Evolutionary conservation across 1,140 invertebrate genomes (phyloP).

Genomic region (Plodia interpunctella): DNA sequence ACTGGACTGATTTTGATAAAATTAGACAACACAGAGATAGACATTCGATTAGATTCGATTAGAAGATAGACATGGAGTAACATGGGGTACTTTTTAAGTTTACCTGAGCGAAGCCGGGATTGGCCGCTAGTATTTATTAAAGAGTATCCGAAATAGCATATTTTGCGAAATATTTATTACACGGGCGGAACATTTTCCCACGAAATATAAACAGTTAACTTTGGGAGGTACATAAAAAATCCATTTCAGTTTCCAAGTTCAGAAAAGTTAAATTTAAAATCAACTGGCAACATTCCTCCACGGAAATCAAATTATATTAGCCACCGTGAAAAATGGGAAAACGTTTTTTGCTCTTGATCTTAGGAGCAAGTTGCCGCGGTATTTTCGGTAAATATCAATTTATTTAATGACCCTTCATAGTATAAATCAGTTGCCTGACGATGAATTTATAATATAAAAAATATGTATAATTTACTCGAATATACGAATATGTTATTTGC

Average conservation of each 20-base stretch:
- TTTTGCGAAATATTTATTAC: slow-evolving; percentile 22
- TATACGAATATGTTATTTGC: too few species aligned
- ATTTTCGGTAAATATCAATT: slow-evolving; percentile 56
- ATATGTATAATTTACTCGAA: too few species aligned
- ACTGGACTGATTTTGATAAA: too few species aligned
- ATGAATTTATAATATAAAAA: too few species aligned
- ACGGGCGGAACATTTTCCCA: slow-evolving; percentile 35
- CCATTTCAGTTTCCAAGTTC: slow-evolving; percentile 54
- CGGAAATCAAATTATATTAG: slow-evolving; percentile 66
- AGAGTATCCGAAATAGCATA: too few species aligned
- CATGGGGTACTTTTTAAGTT: too few species aligned
- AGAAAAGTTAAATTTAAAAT: slow-evolving; percentile 62
- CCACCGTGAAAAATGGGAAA: slow-evolving; percentile 62
- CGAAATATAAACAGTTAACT: slow-evolving; percentile 54
- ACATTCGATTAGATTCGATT: too few species aligned
- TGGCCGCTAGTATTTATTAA: too few species aligned
- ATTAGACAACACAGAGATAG: too few species aligned
- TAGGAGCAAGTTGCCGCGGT: slow-evolving; percentile 45
- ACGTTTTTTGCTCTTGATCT: slow-evolving; percentile 53
- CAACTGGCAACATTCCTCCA: slow-evolving; percentile 52
- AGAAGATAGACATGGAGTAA: too few species aligned
- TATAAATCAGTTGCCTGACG: too few species aligned
- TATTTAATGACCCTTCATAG: slow-evolving; percentile 41
- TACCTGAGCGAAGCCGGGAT: too few species aligned
- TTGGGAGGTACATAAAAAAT: slow-evolving; percentile 57